Conservation (phyloP, 92 coral and sea anemone genomes). For the Porites rus region DNA sequence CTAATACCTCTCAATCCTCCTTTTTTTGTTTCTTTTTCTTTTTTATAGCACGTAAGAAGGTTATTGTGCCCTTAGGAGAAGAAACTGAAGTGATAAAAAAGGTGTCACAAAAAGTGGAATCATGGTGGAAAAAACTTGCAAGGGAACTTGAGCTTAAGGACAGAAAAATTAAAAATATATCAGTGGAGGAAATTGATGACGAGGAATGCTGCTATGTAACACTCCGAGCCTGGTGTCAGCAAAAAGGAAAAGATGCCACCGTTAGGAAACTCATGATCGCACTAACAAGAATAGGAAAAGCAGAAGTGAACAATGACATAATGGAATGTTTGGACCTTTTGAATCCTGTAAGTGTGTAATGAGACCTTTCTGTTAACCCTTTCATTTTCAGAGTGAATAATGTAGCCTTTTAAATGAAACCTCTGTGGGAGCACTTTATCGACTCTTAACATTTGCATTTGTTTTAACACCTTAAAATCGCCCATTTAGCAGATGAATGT, state of each 20-base stretch:
- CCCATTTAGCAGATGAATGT: too few relatives aligned
- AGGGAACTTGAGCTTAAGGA: not conserved
- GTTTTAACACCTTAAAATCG: too few relatives aligned
- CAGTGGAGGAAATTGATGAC: not conserved
- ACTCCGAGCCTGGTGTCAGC: constrained; percentile 12
- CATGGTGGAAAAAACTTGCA: constrained; percentile 24
- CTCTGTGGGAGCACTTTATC: too few relatives aligned
- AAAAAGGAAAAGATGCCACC: constrained; percentile 11
- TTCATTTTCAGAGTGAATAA: too few relatives aligned
- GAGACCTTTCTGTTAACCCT: too few relatives aligned
- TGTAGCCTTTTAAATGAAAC: too few relatives aligned
- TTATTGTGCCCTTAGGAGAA: not conserved
- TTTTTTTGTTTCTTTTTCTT: not conserved
- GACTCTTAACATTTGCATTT: too few relatives aligned
- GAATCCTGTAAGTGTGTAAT: too few relatives aligned
- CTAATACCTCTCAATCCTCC: not conserved
- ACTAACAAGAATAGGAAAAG: constrained; percentile 20
- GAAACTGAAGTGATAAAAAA: not conserved
- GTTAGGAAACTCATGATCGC: constrained; percentile 20
- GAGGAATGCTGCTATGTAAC: constrained; percentile 7
- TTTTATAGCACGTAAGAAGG: not conserved
- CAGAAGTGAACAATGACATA: constrained; percentile 13
- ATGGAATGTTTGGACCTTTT: not conserved
- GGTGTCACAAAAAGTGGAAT: constrained; percentile 1
- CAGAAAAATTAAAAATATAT: not conserved